Base-by-base conservation (phyloP, 2,888 invertebrate genomes). In the Neria commutata region DNA sequence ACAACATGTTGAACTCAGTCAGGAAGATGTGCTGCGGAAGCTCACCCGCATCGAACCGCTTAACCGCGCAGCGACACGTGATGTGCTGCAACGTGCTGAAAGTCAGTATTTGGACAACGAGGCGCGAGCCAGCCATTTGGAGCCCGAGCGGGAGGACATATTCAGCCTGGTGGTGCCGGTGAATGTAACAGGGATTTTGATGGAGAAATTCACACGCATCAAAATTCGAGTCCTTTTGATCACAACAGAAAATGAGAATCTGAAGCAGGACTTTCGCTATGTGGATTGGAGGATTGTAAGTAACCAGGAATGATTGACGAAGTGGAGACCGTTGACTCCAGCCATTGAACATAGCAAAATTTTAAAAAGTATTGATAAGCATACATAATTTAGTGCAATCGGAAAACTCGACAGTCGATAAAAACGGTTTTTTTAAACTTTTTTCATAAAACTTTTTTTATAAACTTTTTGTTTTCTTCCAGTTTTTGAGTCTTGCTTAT, bases 281-380 rank as follows among this genome's bases (percentile, higher is more conserved):
- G 76, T 82, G 11, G 78, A 81, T 63, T 82, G 82, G 82, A 81
- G 81, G 69, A 78, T 71, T 70, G 81, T 82, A 70, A 75, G 71
- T 73, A 65, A 64, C 29, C 6, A 29, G 6, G 6, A 29, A 11
- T 29, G 6, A 29, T 29, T 29, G 29, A 6, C 6, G 29, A 29
- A n/a, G n/a, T n/a, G n/a, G n/a, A n/a, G n/a, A n/a, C n/a, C n/a
- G n/a, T n/a, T n/a, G n/a, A n/a, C n/a, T n/a, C n/a, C n/a, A n/a
- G n/a, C n/a, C n/a, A n/a, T n/a, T n/a, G n/a, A n/a, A n/a, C n/a
- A n/a, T n/a, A n/a, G n/a, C n/a, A n/a, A n/a, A n/a, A n/a, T n/a
- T n/a, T n/a, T n/a, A n/a, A n/a, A n/a, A n/a, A n/a, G n/a, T n/a
- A n/a, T n/a, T n/a, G n/a, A n/a, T n/a, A n/a, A n/a, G n/a, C n/a